Conservation (phyloP, 2,888 invertebrate species). For the Machimus rusticus region DNA sequence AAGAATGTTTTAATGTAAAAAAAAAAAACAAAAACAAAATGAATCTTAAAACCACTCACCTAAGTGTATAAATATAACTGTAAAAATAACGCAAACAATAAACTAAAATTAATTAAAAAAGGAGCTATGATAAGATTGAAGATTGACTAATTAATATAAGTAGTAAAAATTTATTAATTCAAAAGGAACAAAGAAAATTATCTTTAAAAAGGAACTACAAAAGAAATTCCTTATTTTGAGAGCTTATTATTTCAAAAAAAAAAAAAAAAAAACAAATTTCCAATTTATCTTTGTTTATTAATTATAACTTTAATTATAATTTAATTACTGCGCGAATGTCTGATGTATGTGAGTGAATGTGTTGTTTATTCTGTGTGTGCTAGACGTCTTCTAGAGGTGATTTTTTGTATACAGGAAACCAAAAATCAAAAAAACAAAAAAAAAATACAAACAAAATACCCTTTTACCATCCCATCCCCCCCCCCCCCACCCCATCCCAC, state of each 20-base stretch:
- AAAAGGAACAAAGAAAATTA: background rate
- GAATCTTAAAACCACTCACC: background rate
- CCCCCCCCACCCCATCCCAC: background rate
- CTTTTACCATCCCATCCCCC: slow-evolving; percentile 9
- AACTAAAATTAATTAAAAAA: slow-evolving; percentile 1
- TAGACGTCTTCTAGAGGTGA: background rate
- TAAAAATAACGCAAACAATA: slow-evolving; percentile 6
- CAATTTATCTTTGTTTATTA: too few species aligned
- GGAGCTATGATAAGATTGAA: background rate
- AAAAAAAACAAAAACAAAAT: background rate
- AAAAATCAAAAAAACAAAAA: background rate
- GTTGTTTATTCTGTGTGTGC: background rate
- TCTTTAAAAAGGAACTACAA: background rate
- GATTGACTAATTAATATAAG: slow-evolving; percentile 4
- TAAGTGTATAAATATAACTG: background rate
- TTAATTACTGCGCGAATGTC: background rate
- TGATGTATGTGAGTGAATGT: background rate
- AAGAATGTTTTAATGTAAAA: background rate
- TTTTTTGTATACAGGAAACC: background rate
- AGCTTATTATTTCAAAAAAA: too few species aligned
- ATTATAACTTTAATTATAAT: too few species aligned
- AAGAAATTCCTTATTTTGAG: background rate
- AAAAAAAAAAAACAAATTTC: too few species aligned
- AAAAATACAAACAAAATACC: background rate
- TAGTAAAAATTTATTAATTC: slow-evolving; percentile 37